phyloP scores from a whole-genome alignment of 2,797 vertebrate species.

The Phoxinus dragarum region DNA sequence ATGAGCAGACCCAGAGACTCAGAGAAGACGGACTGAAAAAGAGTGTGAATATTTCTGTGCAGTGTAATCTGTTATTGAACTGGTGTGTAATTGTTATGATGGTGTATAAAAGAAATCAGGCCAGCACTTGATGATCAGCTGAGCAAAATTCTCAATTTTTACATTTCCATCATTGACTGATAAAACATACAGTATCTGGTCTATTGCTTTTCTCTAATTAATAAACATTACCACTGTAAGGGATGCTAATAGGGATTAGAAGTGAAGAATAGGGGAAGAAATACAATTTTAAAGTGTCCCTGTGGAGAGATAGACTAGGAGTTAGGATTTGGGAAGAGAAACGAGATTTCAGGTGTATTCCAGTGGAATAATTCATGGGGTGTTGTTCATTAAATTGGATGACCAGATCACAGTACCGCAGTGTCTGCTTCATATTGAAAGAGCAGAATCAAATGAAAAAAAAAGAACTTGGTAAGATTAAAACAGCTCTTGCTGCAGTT shows the following conservation, averaged over 20 bases:
- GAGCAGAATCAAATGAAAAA: background rate
- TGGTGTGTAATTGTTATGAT: conserved; percentile 27
- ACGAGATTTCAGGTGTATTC: background rate
- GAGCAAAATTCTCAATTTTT: background rate
- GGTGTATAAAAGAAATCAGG: conserved; percentile 1
- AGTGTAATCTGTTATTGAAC: background rate
- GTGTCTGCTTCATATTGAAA: background rate
- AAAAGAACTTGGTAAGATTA: background rate
- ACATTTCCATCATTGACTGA: background rate
- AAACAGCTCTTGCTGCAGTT: background rate
- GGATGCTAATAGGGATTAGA: background rate
- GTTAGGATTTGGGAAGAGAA: background rate
- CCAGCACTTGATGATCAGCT: background rate
- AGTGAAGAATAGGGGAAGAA: background rate
- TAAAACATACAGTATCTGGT: background rate
- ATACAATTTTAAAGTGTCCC: background rate
- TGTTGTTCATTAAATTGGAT: background rate
- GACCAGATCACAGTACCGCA: background rate
- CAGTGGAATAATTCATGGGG: background rate
- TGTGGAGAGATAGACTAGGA: background rate
- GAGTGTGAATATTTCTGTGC: conserved; percentile 48
- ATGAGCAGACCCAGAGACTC: conserved; percentile 42
- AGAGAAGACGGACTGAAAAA: conserved; percentile 13
- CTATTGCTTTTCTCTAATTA: background rate
- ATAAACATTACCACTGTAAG: background rate